phyloP scores from a whole-genome alignment of 2,888 invertebrate genomes.

The Eulithis prunata region DNA sequence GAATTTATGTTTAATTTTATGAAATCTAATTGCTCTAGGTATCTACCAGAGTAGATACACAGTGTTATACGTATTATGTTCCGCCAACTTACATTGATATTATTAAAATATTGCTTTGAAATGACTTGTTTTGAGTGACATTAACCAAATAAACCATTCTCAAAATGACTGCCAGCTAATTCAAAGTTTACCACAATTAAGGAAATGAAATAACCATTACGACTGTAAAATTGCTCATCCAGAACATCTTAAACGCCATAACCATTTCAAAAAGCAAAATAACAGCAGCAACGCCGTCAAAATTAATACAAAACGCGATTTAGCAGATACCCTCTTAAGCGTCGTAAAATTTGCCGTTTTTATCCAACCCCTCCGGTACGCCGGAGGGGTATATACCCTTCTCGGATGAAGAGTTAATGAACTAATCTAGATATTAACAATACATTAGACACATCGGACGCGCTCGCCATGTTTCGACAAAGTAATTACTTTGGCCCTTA shows the following conservation, averaged over 20 bases:
- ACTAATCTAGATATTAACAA: conserved; percentile 84
- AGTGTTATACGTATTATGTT: background rate
- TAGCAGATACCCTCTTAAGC: conserved; percentile 66
- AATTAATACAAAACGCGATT: conserved; percentile 75
- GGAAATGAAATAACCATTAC: conserved; percentile 66
- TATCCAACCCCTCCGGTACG: conserved; percentile 49
- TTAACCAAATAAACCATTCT: conserved; percentile 28
- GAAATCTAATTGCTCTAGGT: conserved; percentile 1
- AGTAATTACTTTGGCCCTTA: conserved; percentile 62
- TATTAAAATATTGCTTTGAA: conserved; percentile 1
- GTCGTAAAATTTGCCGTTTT: conserved; percentile 70
- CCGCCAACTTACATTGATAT: background rate
- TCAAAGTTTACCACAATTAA: conserved; percentile 58
- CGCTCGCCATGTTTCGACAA: conserved; percentile 59
- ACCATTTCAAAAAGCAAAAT: conserved; percentile 61
- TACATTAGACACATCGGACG: conserved; percentile 82
- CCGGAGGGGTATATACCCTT: conserved; percentile 48
- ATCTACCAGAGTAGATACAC: no score
- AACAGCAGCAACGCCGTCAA: conserved; percentile 70
- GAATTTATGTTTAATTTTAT: conserved; percentile 29
- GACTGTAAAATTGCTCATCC: conserved; percentile 40
- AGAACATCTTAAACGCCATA: conserved; percentile 46
- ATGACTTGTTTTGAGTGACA: conserved; percentile 21
- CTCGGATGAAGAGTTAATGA: conserved; percentile 81
- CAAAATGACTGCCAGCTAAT: conserved; percentile 30